phyloP scores from a whole-genome alignment of 2,797 vertebrate species.

The Acipenser ruthenus region DNA sequence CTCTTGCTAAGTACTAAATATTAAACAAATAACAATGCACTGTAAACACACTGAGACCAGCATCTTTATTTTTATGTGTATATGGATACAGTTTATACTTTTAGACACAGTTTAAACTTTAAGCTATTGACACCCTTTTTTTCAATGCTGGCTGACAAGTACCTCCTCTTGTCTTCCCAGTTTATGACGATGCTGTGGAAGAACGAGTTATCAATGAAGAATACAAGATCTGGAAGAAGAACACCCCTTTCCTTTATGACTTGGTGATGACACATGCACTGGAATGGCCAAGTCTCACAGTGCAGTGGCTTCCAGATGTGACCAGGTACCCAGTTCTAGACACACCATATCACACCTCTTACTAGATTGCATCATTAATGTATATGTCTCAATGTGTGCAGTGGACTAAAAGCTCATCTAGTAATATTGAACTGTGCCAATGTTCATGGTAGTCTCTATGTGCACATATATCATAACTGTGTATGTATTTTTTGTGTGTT shows the following conservation, averaged over 20 bases:
- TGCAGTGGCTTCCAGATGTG: constrained; percentile 74
- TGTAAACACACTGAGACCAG: no score
- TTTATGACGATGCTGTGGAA: constrained; percentile 72
- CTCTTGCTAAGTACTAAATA: no score
- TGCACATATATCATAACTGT: no score
- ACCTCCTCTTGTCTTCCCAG: constrained; percentile 29
- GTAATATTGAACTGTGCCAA: no score
- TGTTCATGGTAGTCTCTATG: no score
- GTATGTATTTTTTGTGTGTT: constrained; percentile 21
- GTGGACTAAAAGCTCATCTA: not conserved
- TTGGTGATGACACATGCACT: constrained; percentile 74
- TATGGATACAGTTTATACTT: no score
- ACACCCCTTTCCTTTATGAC: constrained; percentile 73
- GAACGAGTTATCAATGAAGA: constrained; percentile 76
- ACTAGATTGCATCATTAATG: not conserved
- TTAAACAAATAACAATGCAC: no score
- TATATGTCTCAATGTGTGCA: not conserved
- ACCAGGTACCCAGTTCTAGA: constrained; percentile 54
- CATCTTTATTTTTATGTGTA: no score
- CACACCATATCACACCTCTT: not conserved
- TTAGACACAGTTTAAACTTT: no score
- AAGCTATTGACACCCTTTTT: no score
- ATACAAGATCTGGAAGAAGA: constrained; percentile 82
- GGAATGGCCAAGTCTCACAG: constrained; percentile 77
- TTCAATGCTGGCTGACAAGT: no score